A percentile compares a stretch with the other conserved stretches of the same genome.
phyloP scores from a whole-genome alignment of 2,113 vertebrate genomes.

The Trichomycterus rosablanca region DNA sequence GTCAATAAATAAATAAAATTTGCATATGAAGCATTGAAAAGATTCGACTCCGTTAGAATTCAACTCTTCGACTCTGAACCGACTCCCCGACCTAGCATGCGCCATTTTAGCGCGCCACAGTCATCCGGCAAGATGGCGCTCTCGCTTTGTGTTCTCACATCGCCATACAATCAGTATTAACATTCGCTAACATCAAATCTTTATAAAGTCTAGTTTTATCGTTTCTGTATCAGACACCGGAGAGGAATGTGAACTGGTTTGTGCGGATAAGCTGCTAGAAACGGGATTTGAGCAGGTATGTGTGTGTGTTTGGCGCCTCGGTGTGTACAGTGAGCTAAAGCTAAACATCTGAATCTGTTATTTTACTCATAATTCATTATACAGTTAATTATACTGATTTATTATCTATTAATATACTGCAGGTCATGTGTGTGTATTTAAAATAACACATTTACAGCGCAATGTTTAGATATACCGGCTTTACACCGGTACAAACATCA shows the following conservation, averaged over 20 bases:
- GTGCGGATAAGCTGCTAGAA: too few relatives aligned
- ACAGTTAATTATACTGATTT: background rate
- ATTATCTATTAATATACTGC: too few relatives aligned
- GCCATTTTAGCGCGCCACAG: slow-evolving; percentile 78
- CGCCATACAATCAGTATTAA: slow-evolving; percentile 49
- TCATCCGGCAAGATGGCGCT: slow-evolving; percentile 86
- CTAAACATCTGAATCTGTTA: too few relatives aligned
- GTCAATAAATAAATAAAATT: too few relatives aligned
- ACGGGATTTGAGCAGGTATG: slow-evolving; percentile 60
- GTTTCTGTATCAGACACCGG: too few relatives aligned
- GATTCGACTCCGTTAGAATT: background rate
- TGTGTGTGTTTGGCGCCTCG: background rate
- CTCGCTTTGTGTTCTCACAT: slow-evolving; percentile 67
- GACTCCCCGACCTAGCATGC: slow-evolving; percentile 58
- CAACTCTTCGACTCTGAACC: too few relatives aligned
- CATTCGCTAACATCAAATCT: slow-evolving; percentile 23
- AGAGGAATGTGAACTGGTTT: too few relatives aligned
- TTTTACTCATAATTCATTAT: background rate
- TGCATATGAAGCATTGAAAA: background rate
- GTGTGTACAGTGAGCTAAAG: too few relatives aligned
- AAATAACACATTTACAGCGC: too few relatives aligned
- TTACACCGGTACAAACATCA: background rate
- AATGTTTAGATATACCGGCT: too few relatives aligned
- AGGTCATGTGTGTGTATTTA: too few relatives aligned
- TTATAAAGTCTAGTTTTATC: too few relatives aligned